Evolutionary conservation across 53 echinoderm and acorn worm species (phyloP).

Genomic region (Echinarachnius parma): DNA sequence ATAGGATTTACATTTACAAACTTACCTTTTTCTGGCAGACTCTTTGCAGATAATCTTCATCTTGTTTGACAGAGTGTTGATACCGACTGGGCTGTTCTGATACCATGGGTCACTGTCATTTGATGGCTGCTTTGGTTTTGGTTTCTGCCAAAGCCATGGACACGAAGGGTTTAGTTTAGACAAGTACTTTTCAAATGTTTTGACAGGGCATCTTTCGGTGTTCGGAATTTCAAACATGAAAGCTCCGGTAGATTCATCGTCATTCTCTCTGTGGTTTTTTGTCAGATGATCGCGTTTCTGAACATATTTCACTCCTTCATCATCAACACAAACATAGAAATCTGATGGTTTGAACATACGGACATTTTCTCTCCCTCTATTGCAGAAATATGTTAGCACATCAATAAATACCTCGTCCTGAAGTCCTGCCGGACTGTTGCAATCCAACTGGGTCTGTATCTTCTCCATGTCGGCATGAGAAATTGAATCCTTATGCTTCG

Average conservation of each 20-base stretch:
- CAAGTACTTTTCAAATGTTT: slow-evolving; percentile 35
- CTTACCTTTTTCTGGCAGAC: no score
- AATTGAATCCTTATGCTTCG: slow-evolving; percentile 48
- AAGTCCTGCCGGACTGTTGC: slow-evolving; percentile 48
- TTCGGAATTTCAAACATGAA: slow-evolving; percentile 54
- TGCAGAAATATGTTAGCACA: slow-evolving; percentile 53
- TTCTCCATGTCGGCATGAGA: slow-evolving; percentile 46
- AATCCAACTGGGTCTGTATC: slow-evolving; percentile 32
- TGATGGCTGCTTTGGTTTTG: slow-evolving; percentile 13
- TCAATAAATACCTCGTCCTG: slow-evolving; percentile 59
- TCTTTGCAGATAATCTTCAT: no score
- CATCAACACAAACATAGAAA: slow-evolving; percentile 42
- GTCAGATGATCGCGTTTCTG: slow-evolving; percentile 48
- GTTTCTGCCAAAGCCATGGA: slow-evolving; percentile 49
- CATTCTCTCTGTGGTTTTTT: slow-evolving; percentile 51
- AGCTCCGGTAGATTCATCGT: slow-evolving; percentile 37
- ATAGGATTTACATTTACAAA: no score
- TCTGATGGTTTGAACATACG: slow-evolving; percentile 37
- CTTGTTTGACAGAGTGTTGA: slow-evolving; percentile 46
- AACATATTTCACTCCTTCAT: slow-evolving; percentile 34
- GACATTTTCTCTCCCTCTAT: slow-evolving; percentile 53
- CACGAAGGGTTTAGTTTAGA: slow-evolving; percentile 46
- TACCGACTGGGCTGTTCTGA: slow-evolving; percentile 34
- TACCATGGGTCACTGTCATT: slow-evolving; percentile 43
- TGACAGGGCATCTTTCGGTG: slow-evolving; percentile 43